Evolutionary conservation across 2,888 invertebrate species (phyloP).

Genomic region (Coremacera marginata): DNA sequence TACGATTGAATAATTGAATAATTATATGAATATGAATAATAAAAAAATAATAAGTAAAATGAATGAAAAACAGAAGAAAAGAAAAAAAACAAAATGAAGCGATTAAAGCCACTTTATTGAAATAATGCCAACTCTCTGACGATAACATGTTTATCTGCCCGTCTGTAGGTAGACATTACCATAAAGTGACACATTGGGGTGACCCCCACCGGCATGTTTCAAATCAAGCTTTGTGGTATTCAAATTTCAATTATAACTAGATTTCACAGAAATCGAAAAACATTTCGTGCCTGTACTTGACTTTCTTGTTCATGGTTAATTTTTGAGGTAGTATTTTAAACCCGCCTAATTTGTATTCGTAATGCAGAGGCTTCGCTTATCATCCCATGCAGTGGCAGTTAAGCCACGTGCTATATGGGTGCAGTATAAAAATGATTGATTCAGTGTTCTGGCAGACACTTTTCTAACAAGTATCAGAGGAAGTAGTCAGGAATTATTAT

Average conservation of each 20-base stretch:
- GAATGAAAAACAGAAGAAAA: background rate
- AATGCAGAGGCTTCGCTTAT: no score
- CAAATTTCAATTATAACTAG: background rate
- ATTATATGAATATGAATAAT: no score
- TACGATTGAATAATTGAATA: background rate
- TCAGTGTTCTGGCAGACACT: background rate
- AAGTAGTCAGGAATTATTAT: background rate
- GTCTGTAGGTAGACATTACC: no score
- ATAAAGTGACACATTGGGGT: no score
- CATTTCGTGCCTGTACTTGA: constrained; percentile 10
- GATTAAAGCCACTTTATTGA: no score
- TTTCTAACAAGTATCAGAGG: background rate
- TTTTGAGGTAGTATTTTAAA: no score
- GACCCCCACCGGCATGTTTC: background rate
- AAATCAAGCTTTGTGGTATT: background rate
- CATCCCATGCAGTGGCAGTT: no score
- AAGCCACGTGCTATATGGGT: no score
- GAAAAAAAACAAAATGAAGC: background rate
- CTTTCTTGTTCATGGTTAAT: background rate
- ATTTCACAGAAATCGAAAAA: background rate
- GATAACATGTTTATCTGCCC: no score
- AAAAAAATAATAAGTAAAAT: background rate
- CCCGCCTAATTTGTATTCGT: no score
- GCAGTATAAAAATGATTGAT: constrained; percentile 13
- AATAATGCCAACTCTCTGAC: no score